phyloP scores from a whole-genome alignment of 2,888 invertebrate genomes.

The Cerastis leucographa region DNA sequence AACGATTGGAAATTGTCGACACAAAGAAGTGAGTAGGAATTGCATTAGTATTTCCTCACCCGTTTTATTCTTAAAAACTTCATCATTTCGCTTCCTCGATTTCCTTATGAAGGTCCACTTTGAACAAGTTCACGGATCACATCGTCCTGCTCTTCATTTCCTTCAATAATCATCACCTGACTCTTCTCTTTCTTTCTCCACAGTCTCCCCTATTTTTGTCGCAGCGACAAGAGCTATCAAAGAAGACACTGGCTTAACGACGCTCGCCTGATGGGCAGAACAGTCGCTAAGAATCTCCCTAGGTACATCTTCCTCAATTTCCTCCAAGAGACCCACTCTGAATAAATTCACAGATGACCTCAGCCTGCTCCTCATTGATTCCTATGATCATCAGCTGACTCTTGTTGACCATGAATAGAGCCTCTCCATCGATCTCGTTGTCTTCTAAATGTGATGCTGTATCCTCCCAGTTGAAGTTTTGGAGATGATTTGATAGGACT shows the following conservation, averaged over 20 bases:
- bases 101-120: not conserved
- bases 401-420: conserved; percentile 80
- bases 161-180: conserved; percentile 71
- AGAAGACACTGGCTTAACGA: not conserved
- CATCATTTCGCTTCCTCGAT: not conserved
- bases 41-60: not conserved
- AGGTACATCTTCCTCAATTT: not conserved
- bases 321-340: not conserved
- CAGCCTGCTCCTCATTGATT: not conserved
- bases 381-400: conserved; percentile 74
- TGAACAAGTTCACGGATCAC: not conserved
- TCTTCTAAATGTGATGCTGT: conserved; percentile 80
- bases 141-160: not conserved
- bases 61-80: not conserved
- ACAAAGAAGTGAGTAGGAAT: not conserved
- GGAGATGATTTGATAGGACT: conserved; percentile 75
- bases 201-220: not conserved
- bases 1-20: not conserved
- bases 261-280: not conserved
- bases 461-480: conserved; percentile 78
- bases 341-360: not conserved
- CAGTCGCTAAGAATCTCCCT: not conserved
- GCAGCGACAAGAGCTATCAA: not conserved
- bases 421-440: conserved; percentile 86
- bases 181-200: conserved; percentile 60